A percentile compares a stretch with the other conserved stretches of the same genome.
Conservation (phyloP, 1,140 invertebrate genomes). For the Venturia canescens region DNA sequence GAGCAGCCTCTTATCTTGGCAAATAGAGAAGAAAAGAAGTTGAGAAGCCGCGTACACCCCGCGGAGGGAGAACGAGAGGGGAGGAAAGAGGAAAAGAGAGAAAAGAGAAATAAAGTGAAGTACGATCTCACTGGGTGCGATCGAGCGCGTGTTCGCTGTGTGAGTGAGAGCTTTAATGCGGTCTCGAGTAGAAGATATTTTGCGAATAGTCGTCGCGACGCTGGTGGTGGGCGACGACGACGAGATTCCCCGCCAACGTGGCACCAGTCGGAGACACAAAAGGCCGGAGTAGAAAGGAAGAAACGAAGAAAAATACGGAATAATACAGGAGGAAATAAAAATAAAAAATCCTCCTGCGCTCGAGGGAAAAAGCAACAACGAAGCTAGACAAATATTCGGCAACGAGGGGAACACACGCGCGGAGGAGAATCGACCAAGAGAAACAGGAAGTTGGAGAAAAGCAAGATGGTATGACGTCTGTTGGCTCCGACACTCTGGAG, state of each 20-base stretch:
- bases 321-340: neutral
- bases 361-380: neutral
- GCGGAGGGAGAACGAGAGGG: neutral
- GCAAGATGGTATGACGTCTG: neutral
- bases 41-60: neutral
- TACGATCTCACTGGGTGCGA: neutral
- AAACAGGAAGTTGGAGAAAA: slow-evolving; percentile 8
- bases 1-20: neutral
- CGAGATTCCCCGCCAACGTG: slow-evolving; percentile 23
- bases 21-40: slow-evolving; percentile 13
- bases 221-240: neutral
- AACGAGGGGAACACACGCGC: neutral
- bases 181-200: slow-evolving; percentile 30
- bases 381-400: neutral
- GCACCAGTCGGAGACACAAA: slow-evolving; percentile 7
- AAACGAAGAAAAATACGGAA: slow-evolving; percentile 23
- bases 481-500: neutral
- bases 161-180: slow-evolving; percentile 31
- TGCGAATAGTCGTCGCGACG: neutral
- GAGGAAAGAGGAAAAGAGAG: neutral
- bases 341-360: neutral
- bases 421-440: neutral
- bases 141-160: too few relatives aligned
- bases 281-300: neutral
- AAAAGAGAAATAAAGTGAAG: neutral